phyloP scores from a whole-genome alignment of 2,888 invertebrate genomes.

The Rhogogaster chlorosoma region DNA sequence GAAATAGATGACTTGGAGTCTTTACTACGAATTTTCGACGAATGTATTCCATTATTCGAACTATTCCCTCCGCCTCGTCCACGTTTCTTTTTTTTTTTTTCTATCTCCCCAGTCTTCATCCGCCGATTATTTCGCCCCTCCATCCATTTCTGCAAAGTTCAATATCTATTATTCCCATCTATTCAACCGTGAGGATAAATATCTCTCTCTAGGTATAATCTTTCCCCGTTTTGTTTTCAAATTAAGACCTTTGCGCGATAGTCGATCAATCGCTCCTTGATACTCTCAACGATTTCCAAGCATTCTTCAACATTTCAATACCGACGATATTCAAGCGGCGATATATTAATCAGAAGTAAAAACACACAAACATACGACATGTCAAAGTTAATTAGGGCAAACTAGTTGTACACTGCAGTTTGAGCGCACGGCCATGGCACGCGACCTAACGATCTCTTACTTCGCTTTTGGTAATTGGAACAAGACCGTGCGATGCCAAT shows the following conservation, averaged over 20 bases:
- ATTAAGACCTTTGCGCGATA: neutral
- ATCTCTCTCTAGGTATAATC: neutral
- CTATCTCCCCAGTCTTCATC: neutral
- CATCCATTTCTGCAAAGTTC: neutral
- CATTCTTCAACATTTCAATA: neutral
- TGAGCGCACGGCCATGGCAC: neutral
- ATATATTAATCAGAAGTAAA: slow-evolving; percentile 1
- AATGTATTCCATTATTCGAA: slow-evolving; percentile 18
- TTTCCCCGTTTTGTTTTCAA: neutral
- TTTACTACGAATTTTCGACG: neutral
- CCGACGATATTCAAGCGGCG: neutral
- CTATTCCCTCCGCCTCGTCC: neutral
- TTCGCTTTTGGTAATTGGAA: neutral
- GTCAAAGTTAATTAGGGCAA: slow-evolving; percentile 16
- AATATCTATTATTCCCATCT: neutral
- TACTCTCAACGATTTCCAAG: neutral
- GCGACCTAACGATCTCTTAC: neutral
- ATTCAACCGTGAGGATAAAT: neutral
- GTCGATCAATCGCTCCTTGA: no score
- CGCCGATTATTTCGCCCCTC: neutral
- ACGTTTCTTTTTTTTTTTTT: neutral
- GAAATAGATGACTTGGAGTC: neutral
- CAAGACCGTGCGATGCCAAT: neutral
- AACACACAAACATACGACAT: neutral
- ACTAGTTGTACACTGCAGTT: slow-evolving; percentile 6